Evolutionary conservation across 1,140 invertebrate species (phyloP).

Genomic region (Babylonia areolata): DNA sequence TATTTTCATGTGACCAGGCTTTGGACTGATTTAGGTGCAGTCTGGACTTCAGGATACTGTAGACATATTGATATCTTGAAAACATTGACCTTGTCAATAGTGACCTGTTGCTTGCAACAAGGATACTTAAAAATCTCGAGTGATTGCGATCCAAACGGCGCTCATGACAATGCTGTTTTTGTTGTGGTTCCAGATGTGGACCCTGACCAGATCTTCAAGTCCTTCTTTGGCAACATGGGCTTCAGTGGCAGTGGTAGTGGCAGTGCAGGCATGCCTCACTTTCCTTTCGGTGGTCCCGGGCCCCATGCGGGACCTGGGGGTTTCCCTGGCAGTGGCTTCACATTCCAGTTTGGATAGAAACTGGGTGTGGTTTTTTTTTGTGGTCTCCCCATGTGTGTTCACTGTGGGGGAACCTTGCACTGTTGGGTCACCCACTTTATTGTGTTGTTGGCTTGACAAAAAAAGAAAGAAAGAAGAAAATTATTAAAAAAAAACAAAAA

Average conservation of each 20-base stretch:
- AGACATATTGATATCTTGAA: no score
- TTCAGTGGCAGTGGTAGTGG: conserved; percentile 48
- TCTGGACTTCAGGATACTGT: no score
- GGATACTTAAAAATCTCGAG: no score
- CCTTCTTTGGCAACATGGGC: conserved; percentile 84
- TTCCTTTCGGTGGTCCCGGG: conserved; percentile 78
- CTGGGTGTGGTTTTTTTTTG: not conserved
- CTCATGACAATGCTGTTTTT: conserved; percentile 44
- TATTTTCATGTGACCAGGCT: no score
- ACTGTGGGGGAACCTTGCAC: not conserved
- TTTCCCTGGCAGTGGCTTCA: conserved; percentile 77
- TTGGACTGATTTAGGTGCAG: no score
- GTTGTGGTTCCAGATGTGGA: conserved; percentile 82
- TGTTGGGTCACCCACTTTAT: no score
- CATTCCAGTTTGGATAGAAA: conserved; percentile 83
- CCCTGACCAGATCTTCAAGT: conserved; percentile 86
- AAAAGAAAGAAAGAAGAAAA: no score
- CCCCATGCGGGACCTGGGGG: conserved; percentile 44
- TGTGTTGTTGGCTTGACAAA: no score
- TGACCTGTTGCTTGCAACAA: no score
- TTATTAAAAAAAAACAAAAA: no score
- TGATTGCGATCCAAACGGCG: no score
- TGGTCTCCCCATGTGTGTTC: not conserved
- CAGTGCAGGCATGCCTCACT: conserved; percentile 46
- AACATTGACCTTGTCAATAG: no score